Evolutionary conservation across 1,140 invertebrate genomes (phyloP), one percentile per base, ranked within the genome.

Genomic region (Temnothorax longispinosus): DNA sequence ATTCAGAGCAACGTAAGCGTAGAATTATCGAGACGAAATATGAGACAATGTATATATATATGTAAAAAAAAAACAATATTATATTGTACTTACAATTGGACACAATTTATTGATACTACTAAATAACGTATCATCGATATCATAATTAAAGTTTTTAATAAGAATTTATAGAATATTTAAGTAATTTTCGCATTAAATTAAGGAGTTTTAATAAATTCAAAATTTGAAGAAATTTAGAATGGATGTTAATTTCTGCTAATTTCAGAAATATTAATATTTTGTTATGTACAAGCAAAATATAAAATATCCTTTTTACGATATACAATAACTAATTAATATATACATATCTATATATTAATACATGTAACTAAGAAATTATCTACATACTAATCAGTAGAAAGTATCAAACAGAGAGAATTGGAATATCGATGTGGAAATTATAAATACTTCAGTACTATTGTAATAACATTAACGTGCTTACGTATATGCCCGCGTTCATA

Each of bases 391-490:
- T 47, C 41, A 11, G 38, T 69, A 15, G 35, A 27, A 41, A 32
- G 21, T 41, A 71, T 81, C n/a, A 27, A 71, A 38, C 15, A 5
- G 21, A 38, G 32, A 65, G 11, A 44, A 71, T 47, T 18, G 10
- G 47, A 81, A 27, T 69, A 81, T 41, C 64, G 47, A 71, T n/a
- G n/a, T 50, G 35, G 52, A 81, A 81, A 67, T 81, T 81, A 52
- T 27, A 50, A 67, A 81, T 71, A 69, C 35, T 69, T 80, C 47
- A 38, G 38, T 52, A 35, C n/a, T 56, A 54, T 67, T 69, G 62
- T 35, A 38, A 50, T 32, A 71, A 38, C 50, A 47, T 54, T 41
- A 76, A 27, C 27, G 47, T 41, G 69, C 44, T 21, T 76, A 54
- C 58, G 27, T 56, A 44, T 71, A 44, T 41, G 27, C 32, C 21